phyloP scores from a whole-genome alignment of 2,797 vertebrate species.

The Lithobates pipiens region DNA sequence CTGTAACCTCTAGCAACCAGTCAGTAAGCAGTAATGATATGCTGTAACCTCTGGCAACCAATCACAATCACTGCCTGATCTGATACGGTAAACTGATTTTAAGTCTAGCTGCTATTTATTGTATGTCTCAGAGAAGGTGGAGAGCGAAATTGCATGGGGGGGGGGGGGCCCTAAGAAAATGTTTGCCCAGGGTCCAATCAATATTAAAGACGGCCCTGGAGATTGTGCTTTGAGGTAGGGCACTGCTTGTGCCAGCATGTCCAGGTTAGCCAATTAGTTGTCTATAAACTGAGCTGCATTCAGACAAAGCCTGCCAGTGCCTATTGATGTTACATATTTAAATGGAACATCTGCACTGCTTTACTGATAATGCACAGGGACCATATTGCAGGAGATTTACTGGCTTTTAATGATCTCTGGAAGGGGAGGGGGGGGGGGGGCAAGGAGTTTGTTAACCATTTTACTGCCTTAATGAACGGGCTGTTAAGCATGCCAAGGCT shows the following conservation, averaged over 20 bases:
- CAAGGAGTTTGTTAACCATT: background rate
- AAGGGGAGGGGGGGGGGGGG: background rate
- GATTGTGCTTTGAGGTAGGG: no score
- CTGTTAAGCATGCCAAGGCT: background rate
- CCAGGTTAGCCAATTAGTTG: conserved; percentile 1
- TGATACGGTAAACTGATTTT: no score
- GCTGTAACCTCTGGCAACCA: no score
- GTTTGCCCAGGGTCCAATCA: no score
- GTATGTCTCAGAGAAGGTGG: no score
- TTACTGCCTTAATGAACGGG: conserved; percentile 1
- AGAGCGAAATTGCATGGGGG: no score
- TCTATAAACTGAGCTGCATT: background rate
- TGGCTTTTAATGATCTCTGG: background rate
- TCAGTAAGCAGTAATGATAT: no score
- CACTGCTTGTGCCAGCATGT: background rate
- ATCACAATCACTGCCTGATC: no score
- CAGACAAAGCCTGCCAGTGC: conserved; percentile 1
- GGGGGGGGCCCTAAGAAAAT: no score
- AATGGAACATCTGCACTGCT: background rate
- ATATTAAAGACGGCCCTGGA: no score
- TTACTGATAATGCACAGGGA: background rate
- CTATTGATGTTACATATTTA: conserved; percentile 21
- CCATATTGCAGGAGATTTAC: conserved; percentile 11
- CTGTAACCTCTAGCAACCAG: no score
- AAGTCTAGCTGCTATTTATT: no score